Base-by-base conservation (phyloP, 2,797 vertebrate species). In the Muscicapa striata region DNA sequence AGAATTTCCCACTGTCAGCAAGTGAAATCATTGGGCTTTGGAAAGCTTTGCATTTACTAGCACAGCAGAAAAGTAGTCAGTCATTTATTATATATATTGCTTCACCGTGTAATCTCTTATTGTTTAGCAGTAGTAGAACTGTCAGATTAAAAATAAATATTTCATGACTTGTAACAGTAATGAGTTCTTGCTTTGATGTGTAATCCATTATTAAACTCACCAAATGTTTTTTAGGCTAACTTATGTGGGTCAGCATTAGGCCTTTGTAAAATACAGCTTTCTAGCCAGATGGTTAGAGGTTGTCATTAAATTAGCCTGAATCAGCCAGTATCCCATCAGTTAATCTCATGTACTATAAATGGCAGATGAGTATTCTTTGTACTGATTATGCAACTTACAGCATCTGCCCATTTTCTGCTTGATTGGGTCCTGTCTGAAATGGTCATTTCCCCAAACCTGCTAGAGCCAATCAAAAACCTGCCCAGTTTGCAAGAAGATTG, bases 391-490 rank as follows among this genome's bases (percentile, higher is more conserved):
- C 66, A 97, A 95, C 57, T 81, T 90, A 75, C 69, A 94, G 46
- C 96, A 97, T 97, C 96, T 97, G 95, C 85, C 93, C 46, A 88
- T 97, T 98, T 98, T 96, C 94, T 97, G 87, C 86, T 96, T 97
- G 73, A 82, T 95, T 97, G 84, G 92, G 36, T 68, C 90, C 76
- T 96, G 92, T 97, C 94, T 95, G 87, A 97, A 96, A 86, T 69
- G 87, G 91, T 97, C 89, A 95, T 94, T 95, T 96, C 93, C 95
- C 90, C 13, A 90, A 91, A 97, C 93, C 82, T 93, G 91, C 95
- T 48, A 80, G 7, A 97, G 36, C 61, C 95, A 94, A 77, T 95
- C 66, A 90, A 92, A 97, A 96, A 90, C 76, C 87, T 96, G 82
- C 77, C 91, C 68, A 55, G 32, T 82, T 49, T 89, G 70, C 30